Evolutionary conservation across 1,140 invertebrate species (phyloP), one percentile per base, ranked within the genome.

Genomic region (Rhyzopertha dominica): DNA sequence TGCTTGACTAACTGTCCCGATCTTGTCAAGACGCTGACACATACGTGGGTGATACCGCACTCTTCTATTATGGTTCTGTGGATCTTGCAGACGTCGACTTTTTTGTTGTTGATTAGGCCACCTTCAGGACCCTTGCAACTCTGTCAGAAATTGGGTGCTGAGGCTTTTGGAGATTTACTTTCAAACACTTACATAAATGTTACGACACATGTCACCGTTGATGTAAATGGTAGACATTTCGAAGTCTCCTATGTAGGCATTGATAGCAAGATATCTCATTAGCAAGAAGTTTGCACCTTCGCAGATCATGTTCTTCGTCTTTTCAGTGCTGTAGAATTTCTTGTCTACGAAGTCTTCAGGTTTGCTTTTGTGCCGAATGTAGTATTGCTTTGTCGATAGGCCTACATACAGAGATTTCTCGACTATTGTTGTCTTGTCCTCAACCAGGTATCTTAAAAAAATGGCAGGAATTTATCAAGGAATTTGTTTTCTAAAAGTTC

Each of bases 281-380:
- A 81, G 55, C 18, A 81, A 55, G 38, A 80, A 69, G 58, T 77
- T 79, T 14, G 73, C 69, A 31, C 73, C 77, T 68, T 80, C 79
- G n/a, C 74, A 71, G 46, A 80, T 62, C 39, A 77, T 70, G 50
- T 72, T 34, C n/a, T 43, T 34, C 47, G 61, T 26, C 66, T 66
- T 49, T 56, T 61, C 38, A 58, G 72, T 51, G 58, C 70, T 69
- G 53, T 73, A 75, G 49, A 65, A 73, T 42, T 69, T 66, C 26
- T 63, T 68, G 35, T 70, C 67, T 47, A 71, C 69, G 8, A 61
- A 62, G 19, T 59, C 61, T 51, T 69, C 67, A 19, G 62, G 60
- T 36, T 65, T 67, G 22, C 70, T 59, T 23, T 64, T 70, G 46
- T 54, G 47, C 17, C 53, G 58, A 1, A 62, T 35, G 24, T 55